These are phyloP conservation scores for Fulica atra DNA, from an alignment of 2,113 vertebrate species.

Conservation along the genomic window DNA sequence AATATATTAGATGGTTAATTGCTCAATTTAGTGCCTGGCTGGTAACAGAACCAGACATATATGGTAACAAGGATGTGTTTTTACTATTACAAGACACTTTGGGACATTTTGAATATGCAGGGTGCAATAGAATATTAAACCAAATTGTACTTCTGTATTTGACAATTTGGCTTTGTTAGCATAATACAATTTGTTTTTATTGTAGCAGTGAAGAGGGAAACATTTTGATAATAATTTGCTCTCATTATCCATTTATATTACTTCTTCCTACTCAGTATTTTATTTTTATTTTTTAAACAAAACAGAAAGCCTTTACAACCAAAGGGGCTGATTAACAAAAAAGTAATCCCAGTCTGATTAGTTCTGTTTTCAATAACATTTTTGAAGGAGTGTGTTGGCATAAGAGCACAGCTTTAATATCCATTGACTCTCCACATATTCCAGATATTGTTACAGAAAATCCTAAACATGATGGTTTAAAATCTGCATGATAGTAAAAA, in stretches of 20 bases:
- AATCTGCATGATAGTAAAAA: not conserved
- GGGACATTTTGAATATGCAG: slow-evolving; percentile 23
- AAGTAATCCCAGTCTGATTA: not conserved
- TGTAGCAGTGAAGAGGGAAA: slow-evolving; percentile 6
- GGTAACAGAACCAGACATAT: not conserved
- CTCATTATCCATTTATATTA: slow-evolving; percentile 39
- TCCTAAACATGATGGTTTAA: not conserved
- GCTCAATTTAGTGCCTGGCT: slow-evolving; percentile 27
- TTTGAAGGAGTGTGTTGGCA: not conserved
- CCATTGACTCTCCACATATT: not conserved
- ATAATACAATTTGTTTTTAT: slow-evolving; percentile 52
- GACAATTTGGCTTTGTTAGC: slow-evolving; percentile 45
- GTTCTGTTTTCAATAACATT: not conserved
- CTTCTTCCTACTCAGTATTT: slow-evolving; percentile 10
- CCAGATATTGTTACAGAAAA: not conserved
- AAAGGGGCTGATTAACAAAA: not conserved
- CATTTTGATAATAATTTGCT: slow-evolving; percentile 51
- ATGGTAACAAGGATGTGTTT: not conserved
- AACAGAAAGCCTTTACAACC: not conserved
- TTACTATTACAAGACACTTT: not conserved
- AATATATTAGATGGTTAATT: slow-evolving; percentile 25
- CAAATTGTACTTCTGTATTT: slow-evolving; percentile 31
- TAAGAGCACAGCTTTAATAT: not conserved
- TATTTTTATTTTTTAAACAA: slow-evolving; percentile 21
- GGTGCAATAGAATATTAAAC: slow-evolving; percentile 23